Percentiles rank a stretch among this genome's conserved stretches.
Conservation (phyloP, 1,140 invertebrate genomes). For the Nephotettix cincticeps region DNA sequence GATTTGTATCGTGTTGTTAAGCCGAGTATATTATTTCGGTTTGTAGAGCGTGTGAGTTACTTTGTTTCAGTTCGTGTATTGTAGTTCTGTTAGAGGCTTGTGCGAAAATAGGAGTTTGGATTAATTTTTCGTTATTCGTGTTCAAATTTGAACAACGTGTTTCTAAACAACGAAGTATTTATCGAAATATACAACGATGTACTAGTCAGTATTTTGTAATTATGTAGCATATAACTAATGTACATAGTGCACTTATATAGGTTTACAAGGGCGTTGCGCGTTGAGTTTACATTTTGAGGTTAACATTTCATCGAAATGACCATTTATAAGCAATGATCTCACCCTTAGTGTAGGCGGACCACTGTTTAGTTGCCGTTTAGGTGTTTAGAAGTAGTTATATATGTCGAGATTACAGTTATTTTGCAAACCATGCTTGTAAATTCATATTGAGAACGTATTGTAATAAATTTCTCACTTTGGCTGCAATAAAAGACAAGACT, state of each 20-base stretch:
- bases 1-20: slow-evolving; percentile 2
- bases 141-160: slow-evolving; percentile 4
- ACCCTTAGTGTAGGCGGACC: slow-evolving; percentile 7
- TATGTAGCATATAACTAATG: slow-evolving; percentile 8
- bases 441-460: background rate
- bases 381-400: slow-evolving; percentile 9
- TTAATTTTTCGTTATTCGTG: background rate
- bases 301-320: slow-evolving; percentile 14
- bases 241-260: slow-evolving; percentile 19
- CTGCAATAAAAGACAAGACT: too few species aligned
- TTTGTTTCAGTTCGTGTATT: background rate
- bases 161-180: slow-evolving; percentile 23
- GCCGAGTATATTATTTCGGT: slow-evolving; percentile 4
- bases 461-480: too few species aligned
- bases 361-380: slow-evolving; percentile 22
- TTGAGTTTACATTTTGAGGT: background rate
- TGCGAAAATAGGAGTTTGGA: background rate
- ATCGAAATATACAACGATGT: slow-evolving; percentile 14
- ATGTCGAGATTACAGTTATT: background rate
- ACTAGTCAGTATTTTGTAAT: slow-evolving; percentile 15
- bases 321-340: background rate
- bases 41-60: background rate
- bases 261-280: background rate
- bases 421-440: slow-evolving; percentile 17
- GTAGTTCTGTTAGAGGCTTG: background rate